phyloP scores from a whole-genome alignment of 2,797 vertebrate genomes.

The Brachymystax lenok region DNA sequence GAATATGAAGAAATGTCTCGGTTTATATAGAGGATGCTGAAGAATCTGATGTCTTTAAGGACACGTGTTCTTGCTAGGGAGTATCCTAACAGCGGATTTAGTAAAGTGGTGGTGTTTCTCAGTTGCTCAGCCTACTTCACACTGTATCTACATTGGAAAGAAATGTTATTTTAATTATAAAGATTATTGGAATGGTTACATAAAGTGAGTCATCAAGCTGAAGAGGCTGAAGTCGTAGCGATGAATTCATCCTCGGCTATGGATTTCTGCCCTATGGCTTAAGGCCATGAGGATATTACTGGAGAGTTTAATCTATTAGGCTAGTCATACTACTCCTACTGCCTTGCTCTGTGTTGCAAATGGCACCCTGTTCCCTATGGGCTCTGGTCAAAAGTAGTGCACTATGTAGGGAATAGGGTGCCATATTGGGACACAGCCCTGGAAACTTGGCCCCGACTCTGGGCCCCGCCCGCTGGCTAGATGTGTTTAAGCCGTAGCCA shows the following conservation, averaged over 20 bases:
- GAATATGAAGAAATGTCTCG: slow-evolving; percentile 32
- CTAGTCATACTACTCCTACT: slow-evolving; percentile 40
- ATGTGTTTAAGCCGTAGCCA: slow-evolving; percentile 43
- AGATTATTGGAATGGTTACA: slow-evolving; percentile 38
- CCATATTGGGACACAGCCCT: not conserved
- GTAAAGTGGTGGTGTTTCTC: not conserved
- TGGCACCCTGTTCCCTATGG: not conserved
- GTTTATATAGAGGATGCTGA: slow-evolving; percentile 26
- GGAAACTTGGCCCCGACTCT: slow-evolving; percentile 40
- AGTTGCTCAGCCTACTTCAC: not conserved
- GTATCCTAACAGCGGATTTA: not conserved
- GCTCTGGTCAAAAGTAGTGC: not conserved
- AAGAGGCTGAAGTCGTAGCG: slow-evolving; percentile 11
- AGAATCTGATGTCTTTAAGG: not conserved
- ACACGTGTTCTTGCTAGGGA: slow-evolving; percentile 17
- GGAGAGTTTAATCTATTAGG: slow-evolving; percentile 52
- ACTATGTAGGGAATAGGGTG: not conserved
- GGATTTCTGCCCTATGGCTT: slow-evolving; percentile 29
- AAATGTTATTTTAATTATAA: slow-evolving; percentile 23
- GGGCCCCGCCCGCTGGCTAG: slow-evolving; percentile 12
- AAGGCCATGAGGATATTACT: slow-evolving; percentile 15
- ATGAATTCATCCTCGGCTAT: slow-evolving; percentile 22
- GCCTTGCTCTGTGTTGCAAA: not conserved
- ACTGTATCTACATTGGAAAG: not conserved
- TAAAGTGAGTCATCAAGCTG: slow-evolving; percentile 35